These are phyloP conservation scores for Danio aesculapii DNA, from an alignment of 2,797 vertebrate species.

Conservation along the genomic window DNA sequence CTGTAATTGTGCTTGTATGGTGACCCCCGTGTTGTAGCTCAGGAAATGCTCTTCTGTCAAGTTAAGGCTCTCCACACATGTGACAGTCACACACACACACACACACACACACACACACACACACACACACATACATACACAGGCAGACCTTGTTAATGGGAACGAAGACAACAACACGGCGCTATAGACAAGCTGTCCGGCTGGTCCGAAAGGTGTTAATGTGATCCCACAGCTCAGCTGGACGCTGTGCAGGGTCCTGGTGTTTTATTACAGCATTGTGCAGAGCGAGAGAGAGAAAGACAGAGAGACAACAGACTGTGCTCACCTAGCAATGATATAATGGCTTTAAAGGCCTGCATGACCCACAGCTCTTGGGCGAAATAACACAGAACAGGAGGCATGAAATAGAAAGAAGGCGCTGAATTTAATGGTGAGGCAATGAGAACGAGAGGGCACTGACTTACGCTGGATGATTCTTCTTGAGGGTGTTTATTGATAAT, in stretches of 20 bases:
- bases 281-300: constrained; percentile 58
- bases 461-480: constrained; percentile 18
- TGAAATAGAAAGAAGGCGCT: constrained; percentile 34
- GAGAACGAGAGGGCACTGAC: constrained; percentile 5
- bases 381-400: constrained; percentile 44
- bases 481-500: constrained; percentile 5
- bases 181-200: constrained; percentile 79
- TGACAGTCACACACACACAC: constrained; percentile 4
- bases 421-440: constrained; percentile 25
- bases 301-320: constrained; percentile 64
- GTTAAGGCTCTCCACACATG: constrained; percentile 5
- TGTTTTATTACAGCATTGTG: constrained; percentile 77
- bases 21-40: constrained; percentile 36
- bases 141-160: constrained; percentile 73
- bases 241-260: constrained; percentile 66
- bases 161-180: constrained; percentile 70
- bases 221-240: constrained; percentile 81
- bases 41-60: constrained; percentile 30
- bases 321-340: constrained; percentile 72
- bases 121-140: constrained; percentile 40
- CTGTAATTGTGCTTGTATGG: constrained; percentile 34
- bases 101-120: constrained; percentile 44
- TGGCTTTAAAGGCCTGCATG: constrained; percentile 66
- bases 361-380: constrained; percentile 65
- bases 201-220: constrained; percentile 76